phyloP scores from a whole-genome alignment of 1,140 invertebrate genomes.

The Drosophila trapezifrons region DNA sequence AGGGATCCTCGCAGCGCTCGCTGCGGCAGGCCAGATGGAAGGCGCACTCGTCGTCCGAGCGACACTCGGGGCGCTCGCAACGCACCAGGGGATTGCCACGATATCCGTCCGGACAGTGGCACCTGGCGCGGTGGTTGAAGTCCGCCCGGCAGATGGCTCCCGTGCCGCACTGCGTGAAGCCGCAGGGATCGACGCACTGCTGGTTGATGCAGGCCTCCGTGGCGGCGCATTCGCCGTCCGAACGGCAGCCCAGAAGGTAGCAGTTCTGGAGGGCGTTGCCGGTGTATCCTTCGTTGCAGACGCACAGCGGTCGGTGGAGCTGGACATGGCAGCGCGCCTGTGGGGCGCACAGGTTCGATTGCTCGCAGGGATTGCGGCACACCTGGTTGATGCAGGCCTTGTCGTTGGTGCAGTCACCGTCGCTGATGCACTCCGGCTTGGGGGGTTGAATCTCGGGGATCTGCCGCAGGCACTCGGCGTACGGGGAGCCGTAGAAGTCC shows the following conservation, averaged over 20 bases:
- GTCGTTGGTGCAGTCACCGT: slow-evolving; percentile 93
- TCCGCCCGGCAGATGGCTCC: slow-evolving; percentile 91
- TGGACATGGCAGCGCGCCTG: slow-evolving; percentile 93
- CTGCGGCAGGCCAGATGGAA: slow-evolving; percentile 90
- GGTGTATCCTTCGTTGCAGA: slow-evolving; percentile 91
- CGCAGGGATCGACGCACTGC: slow-evolving; percentile 92
- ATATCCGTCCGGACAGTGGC: slow-evolving; percentile 91
- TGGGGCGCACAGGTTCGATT: slow-evolving; percentile 88
- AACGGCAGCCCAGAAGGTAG: slow-evolving; percentile 90
- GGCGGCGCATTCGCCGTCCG: slow-evolving; percentile 92
- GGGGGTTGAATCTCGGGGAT: slow-evolving; percentile 85
- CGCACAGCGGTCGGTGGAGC: slow-evolving; percentile 92
- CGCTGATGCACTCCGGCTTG: slow-evolving; percentile 90
- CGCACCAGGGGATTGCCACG: slow-evolving; percentile 90
- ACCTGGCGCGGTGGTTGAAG: slow-evolving; percentile 90
- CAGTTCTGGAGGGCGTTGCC: slow-evolving; percentile 90
- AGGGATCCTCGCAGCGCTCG: slow-evolving; percentile 91
- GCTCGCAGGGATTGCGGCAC: slow-evolving; percentile 91
- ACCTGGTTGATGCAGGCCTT: slow-evolving; percentile 92
- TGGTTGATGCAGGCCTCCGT: slow-evolving; percentile 93
- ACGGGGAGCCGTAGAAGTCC: slow-evolving; percentile 91
- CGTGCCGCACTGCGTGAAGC: slow-evolving; percentile 91
- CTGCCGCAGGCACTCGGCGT: slow-evolving; percentile 88
- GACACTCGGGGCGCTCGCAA: slow-evolving; percentile 92
- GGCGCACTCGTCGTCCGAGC: slow-evolving; percentile 89